A percentile compares a stretch with the other conserved stretches of the same genome.
Conservation (phyloP, 2,888 invertebrate genomes). For the Lithodes maja region DNA sequence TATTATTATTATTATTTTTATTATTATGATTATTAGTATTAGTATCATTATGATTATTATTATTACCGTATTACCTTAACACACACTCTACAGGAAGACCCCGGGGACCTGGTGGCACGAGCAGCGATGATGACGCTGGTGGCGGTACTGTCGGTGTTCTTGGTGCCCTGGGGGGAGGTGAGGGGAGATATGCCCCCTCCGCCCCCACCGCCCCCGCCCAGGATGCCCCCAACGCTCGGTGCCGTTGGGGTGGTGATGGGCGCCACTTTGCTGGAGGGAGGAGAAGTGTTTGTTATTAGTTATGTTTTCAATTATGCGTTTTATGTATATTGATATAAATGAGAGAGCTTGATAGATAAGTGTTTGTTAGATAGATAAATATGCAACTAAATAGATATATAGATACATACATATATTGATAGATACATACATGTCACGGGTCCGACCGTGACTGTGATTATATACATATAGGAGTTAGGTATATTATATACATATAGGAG, state of each 20-base stretch:
- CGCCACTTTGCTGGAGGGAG: constrained; percentile 54
- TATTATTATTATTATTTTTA: too few species aligned
- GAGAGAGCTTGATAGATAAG: not conserved
- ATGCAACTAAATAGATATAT: not conserved
- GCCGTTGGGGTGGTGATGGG: constrained; percentile 68
- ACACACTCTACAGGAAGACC: constrained; percentile 64
- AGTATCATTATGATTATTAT: too few species aligned
- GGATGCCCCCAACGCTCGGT: constrained; percentile 45
- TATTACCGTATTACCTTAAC: constrained; percentile 52
- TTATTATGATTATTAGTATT: too few species aligned
- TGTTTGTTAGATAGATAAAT: not conserved
- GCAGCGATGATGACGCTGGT: constrained; percentile 19
- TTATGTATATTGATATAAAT: too few species aligned
- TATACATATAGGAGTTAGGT: too few species aligned
- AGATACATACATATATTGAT: not conserved
- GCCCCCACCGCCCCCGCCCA: constrained; percentile 9
- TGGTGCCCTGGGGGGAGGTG: constrained; percentile 52
- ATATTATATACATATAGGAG: too few species aligned
- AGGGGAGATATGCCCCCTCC: constrained; percentile 45
- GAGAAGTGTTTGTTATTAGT: not conserved
- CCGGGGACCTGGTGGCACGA: constrained; percentile 54
- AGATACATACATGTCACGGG: not conserved
- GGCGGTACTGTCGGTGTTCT: constrained; percentile 28
- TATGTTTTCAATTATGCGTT: too few species aligned
- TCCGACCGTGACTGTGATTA: too few species aligned